Base-by-base conservation (phyloP, 2,888 invertebrate species). In the Melipona bicolor region DNA sequence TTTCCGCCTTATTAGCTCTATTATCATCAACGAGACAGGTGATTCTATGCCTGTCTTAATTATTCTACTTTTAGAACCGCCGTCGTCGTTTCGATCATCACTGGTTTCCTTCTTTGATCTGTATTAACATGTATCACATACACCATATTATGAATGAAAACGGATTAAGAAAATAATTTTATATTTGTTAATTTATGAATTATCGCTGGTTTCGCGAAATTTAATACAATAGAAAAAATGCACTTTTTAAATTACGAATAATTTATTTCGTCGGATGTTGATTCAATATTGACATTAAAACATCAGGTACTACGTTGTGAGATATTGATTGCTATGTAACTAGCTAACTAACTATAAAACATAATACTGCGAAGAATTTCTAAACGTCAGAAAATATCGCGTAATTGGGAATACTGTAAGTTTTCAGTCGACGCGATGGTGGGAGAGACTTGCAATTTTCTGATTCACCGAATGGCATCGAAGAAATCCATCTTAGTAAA, bases 401-500 rank as follows among this genome's bases (percentile, higher is more conserved):
- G 32, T 49, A 50, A 65, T 32, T 32, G 32, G 32, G 32, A 4
- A 32, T 27, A 11, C 61, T 49, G 67, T n/a, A 21, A 54, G 24
- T 15, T 59, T 85, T 70, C 62, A 67, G 74, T 32, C 49, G 62
- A 4, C 27, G 65, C 54, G 69, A 52, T 72, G 59, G 32, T n/a
- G n/a, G 56, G 4, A 11, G 11, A 56, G 64, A 64, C 75, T 52
- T 56, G 67, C 43, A 27, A 49, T n/a, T 24, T 52, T n/a, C 61
- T 70, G 77, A 85, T 79, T 85, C 81, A 79, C 79, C 27, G 77
- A 77, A 79, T 80, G 76, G 50, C 72, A 78, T 36, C 61, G 74
- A 59, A 50, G 65, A 52, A 59, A 79, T 71, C 64, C 61, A 19
- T 78, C 32, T 21, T 43, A 27, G 32, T 21, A 1, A 68, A 36